Conservation (phyloP, 2,888 invertebrate genomes). For the Pelosia muscerda region DNA sequence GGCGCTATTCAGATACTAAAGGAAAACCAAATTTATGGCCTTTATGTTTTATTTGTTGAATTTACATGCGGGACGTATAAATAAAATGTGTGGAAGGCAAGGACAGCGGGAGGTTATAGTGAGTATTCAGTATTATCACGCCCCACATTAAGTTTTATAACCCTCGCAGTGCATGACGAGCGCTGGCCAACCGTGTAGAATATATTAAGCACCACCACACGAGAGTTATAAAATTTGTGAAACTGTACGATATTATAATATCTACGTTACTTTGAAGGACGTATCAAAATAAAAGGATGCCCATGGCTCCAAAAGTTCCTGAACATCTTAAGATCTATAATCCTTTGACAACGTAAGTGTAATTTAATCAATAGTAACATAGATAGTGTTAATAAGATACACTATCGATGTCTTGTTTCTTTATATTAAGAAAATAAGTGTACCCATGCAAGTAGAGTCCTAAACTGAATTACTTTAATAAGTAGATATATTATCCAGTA, state of each 20-base stretch:
- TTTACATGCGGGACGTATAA: conserved; percentile 9
- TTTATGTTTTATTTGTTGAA: conserved; percentile 13
- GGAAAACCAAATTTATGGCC: background rate
- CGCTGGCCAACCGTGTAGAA: conserved; percentile 32
- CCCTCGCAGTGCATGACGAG: conserved; percentile 38
- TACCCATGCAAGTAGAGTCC: no score
- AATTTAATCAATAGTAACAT: no score
- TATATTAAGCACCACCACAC: conserved; percentile 14
- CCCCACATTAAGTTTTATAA: conserved; percentile 48
- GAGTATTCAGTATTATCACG: conserved; percentile 42
- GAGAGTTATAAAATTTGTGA: background rate
- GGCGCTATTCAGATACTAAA: background rate
- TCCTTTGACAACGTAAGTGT: no score
- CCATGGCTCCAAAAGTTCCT: no score
- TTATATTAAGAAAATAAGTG: no score
- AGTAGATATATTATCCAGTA: no score
- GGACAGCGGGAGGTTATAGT: conserved; percentile 3
- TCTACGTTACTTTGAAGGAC: background rate
- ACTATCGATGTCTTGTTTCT: no score
- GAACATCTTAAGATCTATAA: no score
- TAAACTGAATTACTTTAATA: no score
- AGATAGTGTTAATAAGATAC: no score
- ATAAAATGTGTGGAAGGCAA: conserved; percentile 14
- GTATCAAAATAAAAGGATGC: background rate
- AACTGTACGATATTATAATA: background rate